phyloP scores from a whole-genome alignment of 2,888 invertebrate genomes.

The Tetranychus piercei region DNA sequence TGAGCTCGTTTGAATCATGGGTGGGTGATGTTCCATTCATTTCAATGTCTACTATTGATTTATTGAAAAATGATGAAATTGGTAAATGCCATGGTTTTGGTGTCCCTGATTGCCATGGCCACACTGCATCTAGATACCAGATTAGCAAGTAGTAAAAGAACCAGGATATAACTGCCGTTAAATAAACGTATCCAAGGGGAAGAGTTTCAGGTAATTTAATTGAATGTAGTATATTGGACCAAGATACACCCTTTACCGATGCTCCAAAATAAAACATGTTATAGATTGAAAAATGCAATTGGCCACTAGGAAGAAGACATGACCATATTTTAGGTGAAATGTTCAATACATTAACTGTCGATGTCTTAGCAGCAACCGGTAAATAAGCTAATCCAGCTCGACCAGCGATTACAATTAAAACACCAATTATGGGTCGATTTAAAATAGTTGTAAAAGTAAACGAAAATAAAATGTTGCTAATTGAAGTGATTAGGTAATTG shows the following conservation, averaged over 20 bases:
- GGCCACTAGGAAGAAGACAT: no score
- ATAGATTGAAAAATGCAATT: slow-evolving; percentile 16
- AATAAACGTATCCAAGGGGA: slow-evolving; percentile 30
- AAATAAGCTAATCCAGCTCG: neutral
- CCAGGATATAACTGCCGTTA: slow-evolving; percentile 43
- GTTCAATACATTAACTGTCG: neutral
- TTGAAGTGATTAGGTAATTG: neutral
- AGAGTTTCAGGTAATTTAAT: neutral
- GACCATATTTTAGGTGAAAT: neutral
- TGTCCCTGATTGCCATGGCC: slow-evolving; percentile 68
- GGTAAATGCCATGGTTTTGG: slow-evolving; percentile 63
- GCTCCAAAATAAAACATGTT: slow-evolving; percentile 17
- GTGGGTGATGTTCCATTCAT: no score
- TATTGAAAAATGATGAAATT: neutral
- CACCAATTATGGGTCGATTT: neutral
- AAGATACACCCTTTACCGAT: no score
- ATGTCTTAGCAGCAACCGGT: neutral
- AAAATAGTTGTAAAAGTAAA: neutral
- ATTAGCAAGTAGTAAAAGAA: slow-evolving; percentile 17
- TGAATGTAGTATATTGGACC: no score
- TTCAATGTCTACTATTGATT: no score
- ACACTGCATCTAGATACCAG: slow-evolving; percentile 35
- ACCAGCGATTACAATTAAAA: neutral
- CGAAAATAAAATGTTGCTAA: neutral
- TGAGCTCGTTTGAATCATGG: no score